Percentiles rank a stretch among this genome's conserved stretches.
phyloP scores from a whole-genome alignment of 2,888 invertebrate species.

The Temnothorax rugatulus region DNA sequence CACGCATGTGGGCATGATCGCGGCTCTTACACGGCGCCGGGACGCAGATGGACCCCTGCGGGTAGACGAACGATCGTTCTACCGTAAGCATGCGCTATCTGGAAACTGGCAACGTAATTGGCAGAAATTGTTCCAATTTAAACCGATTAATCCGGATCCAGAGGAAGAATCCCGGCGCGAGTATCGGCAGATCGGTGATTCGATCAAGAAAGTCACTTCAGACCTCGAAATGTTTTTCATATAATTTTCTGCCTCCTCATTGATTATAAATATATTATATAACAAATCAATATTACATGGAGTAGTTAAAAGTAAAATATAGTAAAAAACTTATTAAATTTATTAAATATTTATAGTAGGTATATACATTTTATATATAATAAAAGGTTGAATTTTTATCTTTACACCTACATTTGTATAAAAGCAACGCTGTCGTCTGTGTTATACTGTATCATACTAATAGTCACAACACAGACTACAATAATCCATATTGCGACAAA shows the following conservation, averaged over 20 bases:
- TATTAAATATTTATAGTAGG: background rate
- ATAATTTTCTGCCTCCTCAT: background rate
- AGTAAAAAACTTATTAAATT: background rate
- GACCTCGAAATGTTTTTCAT: background rate
- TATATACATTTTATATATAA: background rate
- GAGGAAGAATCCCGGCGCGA: slow-evolving; percentile 67
- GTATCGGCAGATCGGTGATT: slow-evolving; percentile 70
- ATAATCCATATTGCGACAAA: too few species aligned
- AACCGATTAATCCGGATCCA: slow-evolving; percentile 71
- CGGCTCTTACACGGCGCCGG: slow-evolving; percentile 36
- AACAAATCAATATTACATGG: background rate
- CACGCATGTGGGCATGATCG: slow-evolving; percentile 52
- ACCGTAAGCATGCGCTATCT: slow-evolving; percentile 72
- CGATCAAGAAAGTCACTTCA: slow-evolving; percentile 21
- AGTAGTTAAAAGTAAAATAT: background rate
- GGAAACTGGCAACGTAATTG: slow-evolving; percentile 75
- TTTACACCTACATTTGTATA: background rate
- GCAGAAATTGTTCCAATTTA: slow-evolving; percentile 73
- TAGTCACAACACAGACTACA: too few species aligned
- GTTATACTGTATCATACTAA: too few species aligned
- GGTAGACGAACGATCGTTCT: slow-evolving; percentile 75
- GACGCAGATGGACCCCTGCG: slow-evolving; percentile 76
- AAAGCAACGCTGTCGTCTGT: background rate
- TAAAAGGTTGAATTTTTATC: background rate
- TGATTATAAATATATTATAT: background rate